Base-by-base conservation (phyloP, 2,113 vertebrate genomes). In the Cynoglossus semilaevis region DNA sequence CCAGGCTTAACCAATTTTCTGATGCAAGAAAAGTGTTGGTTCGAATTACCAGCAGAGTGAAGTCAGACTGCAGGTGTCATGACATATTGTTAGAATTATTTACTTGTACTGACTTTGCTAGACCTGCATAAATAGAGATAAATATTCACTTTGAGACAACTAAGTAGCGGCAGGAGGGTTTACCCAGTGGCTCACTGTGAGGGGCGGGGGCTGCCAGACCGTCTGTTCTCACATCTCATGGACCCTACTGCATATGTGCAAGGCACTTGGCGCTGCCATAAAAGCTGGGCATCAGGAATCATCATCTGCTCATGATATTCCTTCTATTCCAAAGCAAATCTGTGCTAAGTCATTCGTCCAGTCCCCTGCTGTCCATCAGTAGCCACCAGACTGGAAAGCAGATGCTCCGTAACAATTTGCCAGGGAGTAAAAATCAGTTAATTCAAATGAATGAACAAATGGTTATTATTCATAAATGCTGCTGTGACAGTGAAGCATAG, bases 311-410 rank as follows among this genome's bases (percentile, higher is more conserved):
- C 60, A 2, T 48, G 56, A 70, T 70, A 73, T 78, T 75, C 63
- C 58, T 70, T 72, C 71, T 14, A 44, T 72, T 86, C 82, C 76
- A 81, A 83, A 67, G 69, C 72, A 86, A 84, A 87, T 81, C 70
- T 71, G 81, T 69, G 81, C 47, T 84, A 86, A 87, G 84, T 81
- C 85, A 82, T 67, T 79, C 81, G 52, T 85, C 55, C 73, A 59
- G 70, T 64, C 58, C 61, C 80, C 82, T 70, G 77, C 85, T 86
- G 85, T 74, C 79, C 53, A 19, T 64, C 70, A 72, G 62, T 66
- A 70, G 60, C 60, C 75, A 66, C 67, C 81, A 87, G 87, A 81
- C 87, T 68, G 78, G 74, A 81, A 70, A 81, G 58, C 83, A 88
- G 82, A 84, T 57, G 45, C 69, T 65, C 41, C 55, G 37, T 70